Evolutionary conservation across 2,113 vertebrate genomes (phyloP).

Genomic region (Serinus canaria): DNA sequence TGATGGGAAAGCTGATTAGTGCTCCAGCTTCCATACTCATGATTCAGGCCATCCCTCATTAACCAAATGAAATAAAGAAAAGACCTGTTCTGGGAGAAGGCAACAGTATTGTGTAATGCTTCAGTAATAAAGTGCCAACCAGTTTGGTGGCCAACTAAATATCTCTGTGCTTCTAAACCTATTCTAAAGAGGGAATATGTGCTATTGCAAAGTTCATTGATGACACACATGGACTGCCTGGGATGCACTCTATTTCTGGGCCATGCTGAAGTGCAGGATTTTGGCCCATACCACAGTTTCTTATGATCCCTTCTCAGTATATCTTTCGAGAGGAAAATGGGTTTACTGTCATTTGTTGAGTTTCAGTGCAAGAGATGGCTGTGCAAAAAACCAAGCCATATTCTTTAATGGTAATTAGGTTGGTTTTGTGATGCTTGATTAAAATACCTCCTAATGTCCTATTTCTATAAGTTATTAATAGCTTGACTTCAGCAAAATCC

Average conservation of each 20-base stretch:
- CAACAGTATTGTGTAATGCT: neutral
- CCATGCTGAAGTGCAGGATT: neutral
- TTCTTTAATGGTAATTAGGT: neutral
- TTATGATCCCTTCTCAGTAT: neutral
- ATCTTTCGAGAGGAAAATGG: neutral
- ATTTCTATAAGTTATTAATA: neutral
- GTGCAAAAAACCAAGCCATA: neutral
- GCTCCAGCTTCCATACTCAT: neutral
- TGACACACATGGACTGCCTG: neutral
- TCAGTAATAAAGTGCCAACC: neutral
- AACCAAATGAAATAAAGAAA: neutral
- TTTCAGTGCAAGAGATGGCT: neutral
- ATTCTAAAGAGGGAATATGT: neutral
- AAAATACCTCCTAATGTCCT: neutral
- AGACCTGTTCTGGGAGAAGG: neutral
- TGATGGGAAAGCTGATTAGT: neutral
- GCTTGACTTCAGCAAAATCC: neutral
- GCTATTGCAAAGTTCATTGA: neutral
- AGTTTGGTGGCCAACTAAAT: neutral
- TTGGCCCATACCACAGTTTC: neutral
- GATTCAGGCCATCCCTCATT: neutral
- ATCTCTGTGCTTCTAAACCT: neutral
- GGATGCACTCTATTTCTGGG: neutral
- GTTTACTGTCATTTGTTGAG: neutral
- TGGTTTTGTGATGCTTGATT: neutral